Conservation (phyloP, 1,140 invertebrate genomes). For the Zaprionus lachaisei region DNA sequence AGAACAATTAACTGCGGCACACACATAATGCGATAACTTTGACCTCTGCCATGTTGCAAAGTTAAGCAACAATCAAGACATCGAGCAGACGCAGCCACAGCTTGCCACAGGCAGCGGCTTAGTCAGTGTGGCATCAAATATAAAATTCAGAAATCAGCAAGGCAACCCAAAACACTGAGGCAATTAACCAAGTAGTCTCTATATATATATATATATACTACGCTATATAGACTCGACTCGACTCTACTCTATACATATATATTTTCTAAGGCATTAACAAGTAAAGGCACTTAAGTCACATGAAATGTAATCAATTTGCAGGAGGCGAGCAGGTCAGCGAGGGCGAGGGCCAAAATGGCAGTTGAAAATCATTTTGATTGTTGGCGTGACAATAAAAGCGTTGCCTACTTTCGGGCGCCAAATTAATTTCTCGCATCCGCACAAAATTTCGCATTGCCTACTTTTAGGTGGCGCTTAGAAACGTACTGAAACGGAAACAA, state of each 20-base stretch:
- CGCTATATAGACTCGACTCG: not conserved
- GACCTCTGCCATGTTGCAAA: constrained; percentile 25
- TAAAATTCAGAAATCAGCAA: constrained; percentile 23
- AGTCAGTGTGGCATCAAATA: constrained; percentile 36
- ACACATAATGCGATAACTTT: constrained; percentile 42
- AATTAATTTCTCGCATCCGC: constrained; percentile 63
- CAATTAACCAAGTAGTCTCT: constrained; percentile 15
- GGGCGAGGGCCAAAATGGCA: not conserved
- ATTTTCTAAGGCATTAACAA: not conserved
- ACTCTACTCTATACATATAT: not conserved
- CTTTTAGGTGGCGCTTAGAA: constrained; percentile 56
- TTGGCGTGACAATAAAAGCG: constrained; percentile 53
- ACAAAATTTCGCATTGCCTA: constrained; percentile 54
- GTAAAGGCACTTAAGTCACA: constrained; percentile 29
- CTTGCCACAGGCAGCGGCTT: constrained; percentile 13
- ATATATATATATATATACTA: not conserved
- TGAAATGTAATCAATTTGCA: constrained; percentile 35
- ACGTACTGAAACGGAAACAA: constrained; percentile 31
- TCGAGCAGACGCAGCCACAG: not conserved
- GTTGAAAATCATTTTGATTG: constrained; percentile 39
- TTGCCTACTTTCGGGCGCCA: constrained; percentile 32
- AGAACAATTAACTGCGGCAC: constrained; percentile 65
- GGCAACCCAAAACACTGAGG: not conserved
- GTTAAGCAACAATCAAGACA: constrained; percentile 33
- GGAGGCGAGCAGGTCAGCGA: not conserved